Evolutionary conservation across 2,888 invertebrate genomes (phyloP).

Genomic region (Schrankia costaestrigalis): DNA sequence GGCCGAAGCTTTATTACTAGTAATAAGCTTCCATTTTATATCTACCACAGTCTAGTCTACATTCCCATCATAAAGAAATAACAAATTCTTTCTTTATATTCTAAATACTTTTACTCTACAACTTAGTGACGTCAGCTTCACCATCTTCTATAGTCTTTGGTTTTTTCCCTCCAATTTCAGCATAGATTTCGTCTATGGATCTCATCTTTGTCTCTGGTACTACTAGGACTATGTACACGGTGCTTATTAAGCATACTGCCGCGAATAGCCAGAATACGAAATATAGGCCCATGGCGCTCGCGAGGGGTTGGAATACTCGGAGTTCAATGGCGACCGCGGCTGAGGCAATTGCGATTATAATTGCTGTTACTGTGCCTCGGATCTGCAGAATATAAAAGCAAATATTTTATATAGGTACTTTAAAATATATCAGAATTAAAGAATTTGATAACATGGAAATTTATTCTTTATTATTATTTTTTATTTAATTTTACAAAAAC

Average conservation of each 20-base stretch:
- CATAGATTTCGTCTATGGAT: conserved; percentile 65
- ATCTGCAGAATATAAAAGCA: no score
- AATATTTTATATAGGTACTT: no score
- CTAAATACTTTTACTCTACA: conserved; percentile 48
- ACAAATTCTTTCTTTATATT: no score
- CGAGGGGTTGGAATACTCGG: conserved; percentile 65
- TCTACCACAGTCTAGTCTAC: no score
- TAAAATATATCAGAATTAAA: no score
- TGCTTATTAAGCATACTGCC: conserved; percentile 61
- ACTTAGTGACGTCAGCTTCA: conserved; percentile 59
- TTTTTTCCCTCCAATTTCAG: conserved; percentile 55
- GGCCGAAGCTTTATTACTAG: no score
- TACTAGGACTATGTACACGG: conserved; percentile 55
- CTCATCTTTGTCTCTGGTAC: conserved; percentile 69
- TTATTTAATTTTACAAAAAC: no score
- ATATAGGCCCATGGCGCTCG: conserved; percentile 52
- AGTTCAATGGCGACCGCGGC: conserved; percentile 63
- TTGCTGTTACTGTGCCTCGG: conserved; percentile 68
- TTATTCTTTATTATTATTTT: no score
- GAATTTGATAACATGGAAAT: no score
- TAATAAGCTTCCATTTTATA: no score
- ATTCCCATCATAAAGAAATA: no score
- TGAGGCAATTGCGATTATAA: conserved; percentile 68
- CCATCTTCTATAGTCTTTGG: conserved; percentile 44
- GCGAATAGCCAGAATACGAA: conserved; percentile 66